Conservation (phyloP, 2,113 vertebrate genomes). For the Sakesphorus luctuosus region DNA sequence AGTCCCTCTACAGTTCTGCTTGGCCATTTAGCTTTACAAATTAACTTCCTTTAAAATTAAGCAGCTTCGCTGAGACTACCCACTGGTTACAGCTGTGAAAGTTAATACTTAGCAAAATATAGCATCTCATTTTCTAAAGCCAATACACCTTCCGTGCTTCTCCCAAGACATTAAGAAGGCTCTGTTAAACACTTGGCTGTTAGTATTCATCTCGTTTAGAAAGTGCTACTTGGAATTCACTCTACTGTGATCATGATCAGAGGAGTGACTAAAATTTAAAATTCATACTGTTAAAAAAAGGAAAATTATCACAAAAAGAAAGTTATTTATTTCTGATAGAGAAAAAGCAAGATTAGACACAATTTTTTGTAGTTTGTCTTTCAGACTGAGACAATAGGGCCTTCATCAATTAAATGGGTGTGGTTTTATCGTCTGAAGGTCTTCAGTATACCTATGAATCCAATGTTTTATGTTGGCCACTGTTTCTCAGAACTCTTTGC, state of each 20-base stretch:
- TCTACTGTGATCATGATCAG: not conserved
- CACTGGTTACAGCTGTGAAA: not conserved
- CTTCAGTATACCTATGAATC: not conserved
- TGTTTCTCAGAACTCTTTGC: not conserved
- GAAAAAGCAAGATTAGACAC: not conserved
- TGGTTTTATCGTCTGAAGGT: not conserved
- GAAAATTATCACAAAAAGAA: not conserved
- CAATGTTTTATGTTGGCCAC: not conserved
- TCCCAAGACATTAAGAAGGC: not conserved
- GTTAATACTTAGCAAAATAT: not conserved
- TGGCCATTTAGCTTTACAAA: not conserved
- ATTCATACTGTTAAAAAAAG: not conserved
- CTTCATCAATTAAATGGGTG: not conserved
- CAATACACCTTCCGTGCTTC: not conserved
- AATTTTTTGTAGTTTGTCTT: not conserved
- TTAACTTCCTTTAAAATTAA: constrained; percentile 1
- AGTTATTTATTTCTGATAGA: not conserved
- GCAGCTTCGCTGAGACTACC: not conserved
- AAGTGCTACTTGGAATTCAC: not conserved
- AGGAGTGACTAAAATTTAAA: not conserved
- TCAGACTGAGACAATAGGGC: not conserved
- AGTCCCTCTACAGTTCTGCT: not conserved
- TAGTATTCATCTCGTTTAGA: not conserved
- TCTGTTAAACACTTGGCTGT: not conserved
- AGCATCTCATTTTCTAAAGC: not conserved